Percentiles rank a stretch among this genome's conserved stretches.
Conservation (phyloP, 2,888 invertebrate species). For the Acheta domesticus region DNA sequence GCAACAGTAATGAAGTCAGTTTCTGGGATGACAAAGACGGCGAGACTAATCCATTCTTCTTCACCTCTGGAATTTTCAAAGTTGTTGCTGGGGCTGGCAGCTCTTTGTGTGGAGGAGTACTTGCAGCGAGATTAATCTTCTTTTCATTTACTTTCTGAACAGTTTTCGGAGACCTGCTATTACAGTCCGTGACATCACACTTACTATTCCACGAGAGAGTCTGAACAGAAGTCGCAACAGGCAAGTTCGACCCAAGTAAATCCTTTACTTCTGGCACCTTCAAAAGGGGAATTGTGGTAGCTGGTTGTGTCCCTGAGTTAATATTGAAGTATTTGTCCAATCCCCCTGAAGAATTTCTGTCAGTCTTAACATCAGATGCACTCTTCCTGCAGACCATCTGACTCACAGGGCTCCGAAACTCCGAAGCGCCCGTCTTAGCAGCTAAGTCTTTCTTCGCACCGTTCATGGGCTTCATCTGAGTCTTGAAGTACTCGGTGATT, state of each 20-base stretch:
- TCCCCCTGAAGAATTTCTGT: conserved; percentile 20
- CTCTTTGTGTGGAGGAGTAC: neutral
- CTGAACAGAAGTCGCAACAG: neutral
- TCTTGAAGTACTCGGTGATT: conserved; percentile 81
- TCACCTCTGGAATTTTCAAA: conserved; percentile 18
- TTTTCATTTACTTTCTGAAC: conserved; percentile 23
- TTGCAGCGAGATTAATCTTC: neutral
- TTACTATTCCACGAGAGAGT: neutral
- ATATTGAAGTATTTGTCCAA: conserved; percentile 33
- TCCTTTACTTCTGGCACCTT: conserved; percentile 8
- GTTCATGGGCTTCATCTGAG: conserved; percentile 69
- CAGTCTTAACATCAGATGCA: conserved; percentile 26
- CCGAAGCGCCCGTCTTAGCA: conserved; percentile 22
- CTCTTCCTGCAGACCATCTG: conserved; percentile 24
- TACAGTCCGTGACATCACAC: neutral
- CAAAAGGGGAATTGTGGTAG: neutral
- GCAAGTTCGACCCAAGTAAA: neutral
- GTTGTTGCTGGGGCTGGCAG: neutral
- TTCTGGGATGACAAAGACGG: conserved; percentile 24
- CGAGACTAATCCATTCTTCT: conserved; percentile 29
- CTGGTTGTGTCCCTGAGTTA: conserved; percentile 26
- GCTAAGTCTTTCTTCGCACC: conserved; percentile 32
- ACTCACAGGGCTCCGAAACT: conserved; percentile 25
- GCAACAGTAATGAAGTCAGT: conserved; percentile 1
- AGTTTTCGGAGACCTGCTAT: conserved; percentile 21